Base-by-base conservation (phyloP, 2,888 invertebrate genomes). In the Yponomeuta evonymella region DNA sequence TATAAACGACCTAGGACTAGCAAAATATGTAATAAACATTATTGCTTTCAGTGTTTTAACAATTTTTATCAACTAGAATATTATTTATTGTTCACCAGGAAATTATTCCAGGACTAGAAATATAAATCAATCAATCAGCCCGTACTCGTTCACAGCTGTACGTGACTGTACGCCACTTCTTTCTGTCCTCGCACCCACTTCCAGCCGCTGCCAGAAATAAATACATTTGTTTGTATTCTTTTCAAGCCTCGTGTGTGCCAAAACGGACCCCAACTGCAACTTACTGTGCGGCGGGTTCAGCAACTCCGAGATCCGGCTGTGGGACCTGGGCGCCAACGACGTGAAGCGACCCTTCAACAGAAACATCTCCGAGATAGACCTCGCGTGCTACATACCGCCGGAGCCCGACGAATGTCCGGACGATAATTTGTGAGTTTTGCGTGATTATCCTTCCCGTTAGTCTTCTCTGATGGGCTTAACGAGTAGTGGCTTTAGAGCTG, bases 201-300 rank as follows among this genome's bases (percentile, higher is more conserved):
- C 36, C 36, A 62, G 62, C 0, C 6, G 15, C 15, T n/a, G 36
- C 36, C 36, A 36, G 36, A 36, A 36, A 36, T 0, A 36, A 36
- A 36, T 36, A 36, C 5, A 36, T 36, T 36, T 36, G 5, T 36
- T 36, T 36, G 0, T 36, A 67, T 68, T 30, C 33, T 43, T 58
- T 69, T 73, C 67, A 82, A 95, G 95, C 76, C 92, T 95, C 68
- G 92, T 94, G 72, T 94, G 94, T 79, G 94, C 93, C 30, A 92
- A 90, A 79, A 93, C 95, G 23, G 94, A 95, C 70, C 83, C 93
- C 6, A 93, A 93, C 75, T 94, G 95, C 76, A 94, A 94, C 73
- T 88, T 95, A 75, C 81, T 96, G 73, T 95, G 95, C 68, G 94
- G 94, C 65, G 96, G 96, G 36, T 95, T 95, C 79, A 93, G 93